phyloP scores from a whole-genome alignment of 2,113 vertebrate genomes.

The Nothobranchius kuhntae region DNA sequence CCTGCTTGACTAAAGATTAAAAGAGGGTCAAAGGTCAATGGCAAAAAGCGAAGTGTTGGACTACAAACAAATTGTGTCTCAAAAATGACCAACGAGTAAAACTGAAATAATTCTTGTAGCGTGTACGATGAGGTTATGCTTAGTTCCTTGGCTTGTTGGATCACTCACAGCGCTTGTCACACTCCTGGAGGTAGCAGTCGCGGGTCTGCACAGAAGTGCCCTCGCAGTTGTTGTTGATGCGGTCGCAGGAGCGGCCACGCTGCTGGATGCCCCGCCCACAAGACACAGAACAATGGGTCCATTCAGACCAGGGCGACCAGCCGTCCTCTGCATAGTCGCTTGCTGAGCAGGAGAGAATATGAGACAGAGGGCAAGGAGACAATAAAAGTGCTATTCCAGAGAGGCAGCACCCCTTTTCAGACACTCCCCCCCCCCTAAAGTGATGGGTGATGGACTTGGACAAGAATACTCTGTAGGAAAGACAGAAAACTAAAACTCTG shows the following conservation, averaged over 20 bases:
- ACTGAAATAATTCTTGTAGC: not conserved
- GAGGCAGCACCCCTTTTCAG: constrained; percentile 46
- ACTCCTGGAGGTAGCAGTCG: constrained; percentile 97
- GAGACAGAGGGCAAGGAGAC: constrained; percentile 55
- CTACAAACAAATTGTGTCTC: not conserved
- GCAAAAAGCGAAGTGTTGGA: constrained; percentile 1
- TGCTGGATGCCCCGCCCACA: constrained; percentile 98
- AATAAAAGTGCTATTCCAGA: constrained; percentile 75
- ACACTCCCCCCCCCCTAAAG: constrained; percentile 51
- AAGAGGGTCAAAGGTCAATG: constrained; percentile 33
- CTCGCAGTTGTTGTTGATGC: constrained; percentile 96
- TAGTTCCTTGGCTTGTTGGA: constrained; percentile 1
- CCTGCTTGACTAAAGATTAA: constrained; percentile 88
- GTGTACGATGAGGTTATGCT: not conserved
- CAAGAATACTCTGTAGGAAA: constrained; percentile 18
- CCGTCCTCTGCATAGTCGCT: constrained; percentile 94
- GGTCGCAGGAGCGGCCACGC: constrained; percentile 96
- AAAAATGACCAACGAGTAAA: not conserved
- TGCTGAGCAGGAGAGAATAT: constrained; percentile 75
- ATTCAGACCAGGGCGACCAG: constrained; percentile 99
- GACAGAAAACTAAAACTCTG: constrained; percentile 17
- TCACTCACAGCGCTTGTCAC: constrained; percentile 96
- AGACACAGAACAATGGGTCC: constrained; percentile 96
- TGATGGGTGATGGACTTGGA: constrained; percentile 24
- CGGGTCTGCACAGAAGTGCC: constrained; percentile 98